Conservation (phyloP, 2,797 vertebrate genomes). For the Pseudocheirus occidentalis region DNA sequence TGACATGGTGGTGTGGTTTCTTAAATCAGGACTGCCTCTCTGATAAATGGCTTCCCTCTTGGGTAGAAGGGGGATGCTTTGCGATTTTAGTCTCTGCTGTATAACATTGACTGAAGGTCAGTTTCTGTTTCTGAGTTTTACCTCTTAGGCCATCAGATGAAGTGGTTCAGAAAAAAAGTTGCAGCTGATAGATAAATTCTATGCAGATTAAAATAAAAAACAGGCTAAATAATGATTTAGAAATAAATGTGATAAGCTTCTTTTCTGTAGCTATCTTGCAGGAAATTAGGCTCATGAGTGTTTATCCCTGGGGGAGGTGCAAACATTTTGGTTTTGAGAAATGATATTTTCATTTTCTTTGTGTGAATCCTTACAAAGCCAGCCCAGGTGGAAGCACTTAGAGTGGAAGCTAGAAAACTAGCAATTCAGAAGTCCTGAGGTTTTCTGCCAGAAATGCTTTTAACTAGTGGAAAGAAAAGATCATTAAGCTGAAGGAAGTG, state of each 20-base stretch:
- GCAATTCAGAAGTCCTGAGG: not conserved
- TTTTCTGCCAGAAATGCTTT: constrained; percentile 57
- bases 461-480: constrained; percentile 47
- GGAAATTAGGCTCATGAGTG: constrained; percentile 56
- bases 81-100: constrained; percentile 57
- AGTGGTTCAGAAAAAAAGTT: constrained; percentile 72
- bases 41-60: constrained; percentile 54
- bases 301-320: constrained; percentile 38
- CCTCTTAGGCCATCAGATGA: constrained; percentile 66
- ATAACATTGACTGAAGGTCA: not conserved
- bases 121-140: constrained; percentile 53
- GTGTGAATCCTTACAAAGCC: constrained; percentile 22
- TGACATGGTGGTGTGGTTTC: constrained; percentile 53
- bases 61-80: constrained; percentile 53
- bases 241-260: constrained; percentile 38
- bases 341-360: constrained; percentile 41
- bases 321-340: constrained; percentile 40
- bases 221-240: not conserved
- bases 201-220: constrained; percentile 73
- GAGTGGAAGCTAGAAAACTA: constrained; percentile 39
- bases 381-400: constrained; percentile 33
- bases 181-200: constrained; percentile 74
- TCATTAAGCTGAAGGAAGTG: constrained; percentile 19
- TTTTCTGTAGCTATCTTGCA: constrained; percentile 58
- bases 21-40: constrained; percentile 60